phyloP scores from a whole-genome alignment of 2,888 invertebrate species.

The Hydraecia micacea region DNA sequence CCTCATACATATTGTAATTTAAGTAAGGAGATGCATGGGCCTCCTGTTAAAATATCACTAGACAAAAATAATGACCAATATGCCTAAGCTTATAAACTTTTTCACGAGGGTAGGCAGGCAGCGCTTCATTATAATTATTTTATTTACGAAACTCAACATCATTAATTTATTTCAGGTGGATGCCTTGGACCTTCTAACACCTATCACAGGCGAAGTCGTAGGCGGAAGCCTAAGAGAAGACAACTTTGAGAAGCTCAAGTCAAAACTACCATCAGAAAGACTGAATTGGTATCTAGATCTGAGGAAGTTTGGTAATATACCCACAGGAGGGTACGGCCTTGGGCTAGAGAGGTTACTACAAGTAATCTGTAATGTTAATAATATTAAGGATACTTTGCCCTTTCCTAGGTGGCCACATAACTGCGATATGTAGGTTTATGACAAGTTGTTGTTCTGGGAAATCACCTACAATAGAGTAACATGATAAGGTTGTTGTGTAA shows the following conservation, averaged over 20 bases:
- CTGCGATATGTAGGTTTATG: constrained; percentile 91
- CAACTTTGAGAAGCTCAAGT: constrained; percentile 91
- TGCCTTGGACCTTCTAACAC: constrained; percentile 96
- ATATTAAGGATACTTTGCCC: constrained; percentile 98
- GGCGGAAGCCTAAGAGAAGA: constrained; percentile 99
- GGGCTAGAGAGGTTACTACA: constrained; percentile 98
- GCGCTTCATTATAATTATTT: neutral
- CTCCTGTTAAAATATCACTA: neutral
- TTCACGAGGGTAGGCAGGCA: neutral
- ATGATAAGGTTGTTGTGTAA: neutral
- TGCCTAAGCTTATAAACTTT: neutral
- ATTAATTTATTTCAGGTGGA: constrained; percentile 89
- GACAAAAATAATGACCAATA: neutral
- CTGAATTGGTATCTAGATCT: constrained; percentile 97
- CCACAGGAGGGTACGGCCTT: constrained; percentile 98
- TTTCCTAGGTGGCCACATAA: constrained; percentile 98
- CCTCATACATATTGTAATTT: neutral
- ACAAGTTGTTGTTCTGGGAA: neutral
- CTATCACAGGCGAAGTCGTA: constrained; percentile 97
- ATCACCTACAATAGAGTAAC: neutral
- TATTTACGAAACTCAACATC: neutral
- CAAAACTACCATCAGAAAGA: constrained; percentile 90
- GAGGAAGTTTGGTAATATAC: constrained; percentile 96
- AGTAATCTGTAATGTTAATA: constrained; percentile 94
- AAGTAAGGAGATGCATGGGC: neutral